These are phyloP conservation scores for Pelochelys cantorii DNA, from an alignment of 2,797 vertebrate genomes.

Conservation along the genomic window DNA sequence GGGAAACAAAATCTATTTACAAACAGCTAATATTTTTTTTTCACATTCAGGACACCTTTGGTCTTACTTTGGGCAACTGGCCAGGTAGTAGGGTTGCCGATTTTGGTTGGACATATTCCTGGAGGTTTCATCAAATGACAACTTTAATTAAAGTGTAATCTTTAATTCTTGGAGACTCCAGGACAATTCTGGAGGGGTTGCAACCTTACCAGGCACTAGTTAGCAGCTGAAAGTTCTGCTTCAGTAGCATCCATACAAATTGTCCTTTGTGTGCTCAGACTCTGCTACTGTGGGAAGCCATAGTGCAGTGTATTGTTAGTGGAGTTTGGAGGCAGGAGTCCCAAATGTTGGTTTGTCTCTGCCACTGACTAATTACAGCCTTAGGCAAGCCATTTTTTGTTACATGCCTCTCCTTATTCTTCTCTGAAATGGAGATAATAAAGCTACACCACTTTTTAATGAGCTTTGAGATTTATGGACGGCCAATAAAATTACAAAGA, in stretches of 20 bases:
- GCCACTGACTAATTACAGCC: conserved; percentile 31
- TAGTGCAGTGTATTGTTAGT: conserved; percentile 64
- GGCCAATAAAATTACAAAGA: conserved; percentile 40
- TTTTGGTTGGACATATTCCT: no score
- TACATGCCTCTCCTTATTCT: background rate
- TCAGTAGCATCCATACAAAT: conserved; percentile 57
- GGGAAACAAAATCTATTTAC: conserved; percentile 72
- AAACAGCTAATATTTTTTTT: conserved; percentile 72
- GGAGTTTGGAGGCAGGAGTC: conserved; percentile 57
- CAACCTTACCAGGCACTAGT: background rate
- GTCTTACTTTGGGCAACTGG: conserved; percentile 69
- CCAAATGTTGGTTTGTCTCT: conserved; percentile 38
- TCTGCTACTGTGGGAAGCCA: conserved; percentile 42
- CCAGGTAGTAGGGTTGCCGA: conserved; percentile 37
- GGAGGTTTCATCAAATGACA: no score
- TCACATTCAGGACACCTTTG: conserved; percentile 62
- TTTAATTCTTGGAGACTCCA: no score
- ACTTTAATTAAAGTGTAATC: no score
- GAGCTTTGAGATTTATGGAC: conserved; percentile 36
- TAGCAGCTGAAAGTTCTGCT: conserved; percentile 67
- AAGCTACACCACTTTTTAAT: background rate
- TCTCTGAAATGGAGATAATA: background rate
- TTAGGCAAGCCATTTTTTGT: conserved; percentile 20
- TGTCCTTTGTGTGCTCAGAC: conserved; percentile 57
- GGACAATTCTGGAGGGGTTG: no score